Evolutionary conservation across 2,888 invertebrate genomes (phyloP).

Genomic region (Clitarchus hookeri): DNA sequence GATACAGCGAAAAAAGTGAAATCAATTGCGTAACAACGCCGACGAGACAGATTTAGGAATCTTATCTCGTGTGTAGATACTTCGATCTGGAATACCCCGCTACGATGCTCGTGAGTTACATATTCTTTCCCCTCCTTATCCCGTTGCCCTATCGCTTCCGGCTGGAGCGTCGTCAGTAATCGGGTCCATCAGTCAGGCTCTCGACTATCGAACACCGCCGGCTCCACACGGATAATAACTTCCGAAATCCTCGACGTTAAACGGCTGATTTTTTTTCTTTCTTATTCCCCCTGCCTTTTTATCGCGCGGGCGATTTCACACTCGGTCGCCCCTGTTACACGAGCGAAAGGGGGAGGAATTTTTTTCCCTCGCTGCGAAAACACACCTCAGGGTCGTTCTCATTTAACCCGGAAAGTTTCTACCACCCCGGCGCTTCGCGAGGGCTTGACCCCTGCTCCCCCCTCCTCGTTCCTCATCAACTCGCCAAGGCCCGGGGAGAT

Average conservation of each 20-base stretch:
- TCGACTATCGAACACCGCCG: neutral
- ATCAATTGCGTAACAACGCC: too few species aligned
- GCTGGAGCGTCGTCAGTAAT: neutral
- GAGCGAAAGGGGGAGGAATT: too few species aligned
- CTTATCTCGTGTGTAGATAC: too few species aligned
- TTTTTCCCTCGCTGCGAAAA: neutral
- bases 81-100: too few species aligned
- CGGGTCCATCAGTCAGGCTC: neutral
- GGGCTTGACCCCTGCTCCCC: neutral
- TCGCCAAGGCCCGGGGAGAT: neutral
- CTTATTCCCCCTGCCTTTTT: neutral
- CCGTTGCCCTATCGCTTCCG: too few species aligned
- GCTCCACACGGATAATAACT: neutral
- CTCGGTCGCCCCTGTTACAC: neutral
- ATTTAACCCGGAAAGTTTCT: neutral
- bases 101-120: too few species aligned
- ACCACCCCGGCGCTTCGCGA: too few species aligned
- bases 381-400: conserved; percentile 1
- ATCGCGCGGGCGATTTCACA: neutral
- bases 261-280: neutral
- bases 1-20: too few species aligned
- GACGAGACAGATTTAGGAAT: too few species aligned
- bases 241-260: neutral
- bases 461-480: neutral
- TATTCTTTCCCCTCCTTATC: too few species aligned